Evolutionary conservation across 2,888 invertebrate genomes (phyloP), one percentile per base, ranked within the genome.

Genomic region (Odontomyia ornata): DNA sequence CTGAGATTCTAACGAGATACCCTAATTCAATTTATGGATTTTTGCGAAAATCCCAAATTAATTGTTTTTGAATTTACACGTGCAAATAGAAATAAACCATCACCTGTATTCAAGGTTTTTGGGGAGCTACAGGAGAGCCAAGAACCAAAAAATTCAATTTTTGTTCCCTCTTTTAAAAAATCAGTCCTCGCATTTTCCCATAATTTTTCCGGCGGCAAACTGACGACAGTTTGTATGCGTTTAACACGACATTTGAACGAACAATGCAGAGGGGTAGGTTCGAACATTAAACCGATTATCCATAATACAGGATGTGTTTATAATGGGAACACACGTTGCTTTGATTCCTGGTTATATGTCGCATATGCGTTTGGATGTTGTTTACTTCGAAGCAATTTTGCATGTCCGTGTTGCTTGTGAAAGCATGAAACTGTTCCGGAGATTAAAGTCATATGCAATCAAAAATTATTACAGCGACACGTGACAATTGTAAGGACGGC

Each of bases 231-330:
- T 36, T 9, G 36, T 36, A 36, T 36, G 36, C 36, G 36, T 36
- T 36, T 36, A 36, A 36, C 36, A 36, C 36, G 9, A 9, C 3
- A 36, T 36, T 47, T 23, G 23, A 69, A 23, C 46, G 69, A 30
- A 30, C 30, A 28, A 69, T 69, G 28, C 69, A 25, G 23, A 11
- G 18, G 60, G 73, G 57, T 43, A 28, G 73, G 23, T 52, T 21
- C 36, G 27, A 60, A 73, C 78, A 79, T 80, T 80, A 80, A 80
- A 80, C 80, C 80, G 80, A 80, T 80, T 80, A 80, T 72, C 79
- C 76, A 67, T 52, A 83, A 82, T 82, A 82, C 82, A 83, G 82
- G 83, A 83, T 82, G 82, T 83, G 82, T 82, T 83, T 83, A 84
- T 83, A 83, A 83, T 83, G 83, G 81, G 81, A 81, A 81, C 82